Evolutionary conservation across 2,888 invertebrate species (phyloP).

Genomic region (Epistrophella euchroma): DNA sequence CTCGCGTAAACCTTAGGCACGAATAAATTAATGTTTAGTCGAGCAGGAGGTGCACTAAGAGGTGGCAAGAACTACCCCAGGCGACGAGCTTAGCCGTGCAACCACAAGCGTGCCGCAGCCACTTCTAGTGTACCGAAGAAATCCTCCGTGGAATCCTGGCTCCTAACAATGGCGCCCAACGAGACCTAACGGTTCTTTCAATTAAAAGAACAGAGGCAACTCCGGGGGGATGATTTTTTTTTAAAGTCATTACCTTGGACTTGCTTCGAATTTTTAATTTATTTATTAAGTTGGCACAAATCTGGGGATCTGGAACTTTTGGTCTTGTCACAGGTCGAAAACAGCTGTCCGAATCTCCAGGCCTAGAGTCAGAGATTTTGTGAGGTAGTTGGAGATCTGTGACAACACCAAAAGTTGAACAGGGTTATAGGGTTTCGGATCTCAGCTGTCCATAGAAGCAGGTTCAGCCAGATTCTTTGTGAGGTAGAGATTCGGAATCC

Average conservation of each 20-base stretch:
- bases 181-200: not conserved
- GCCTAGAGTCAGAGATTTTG: not conserved
- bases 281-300: not conserved
- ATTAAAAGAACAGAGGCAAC: not conserved
- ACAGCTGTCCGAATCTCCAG: not conserved
- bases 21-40: too few species aligned
- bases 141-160: not conserved
- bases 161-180: constrained; percentile 12
- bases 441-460: not conserved
- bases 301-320: not conserved
- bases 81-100: not conserved
- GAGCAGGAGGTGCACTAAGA: too few species aligned
- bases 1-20: too few species aligned
- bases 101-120: not conserved
- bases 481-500: not conserved
- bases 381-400: not conserved
- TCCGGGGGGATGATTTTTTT: not conserved
- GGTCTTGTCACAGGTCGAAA: not conserved
- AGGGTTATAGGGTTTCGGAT: not conserved
- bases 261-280: not conserved
- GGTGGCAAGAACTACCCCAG: not conserved
- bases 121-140: not conserved
- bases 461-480: not conserved
- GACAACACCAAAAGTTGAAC: not conserved
- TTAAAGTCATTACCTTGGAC: not conserved